These are phyloP conservation scores for Taeniopygia guttata DNA, from an alignment of 2,797 vertebrate species.

Conservation along the genomic window DNA sequence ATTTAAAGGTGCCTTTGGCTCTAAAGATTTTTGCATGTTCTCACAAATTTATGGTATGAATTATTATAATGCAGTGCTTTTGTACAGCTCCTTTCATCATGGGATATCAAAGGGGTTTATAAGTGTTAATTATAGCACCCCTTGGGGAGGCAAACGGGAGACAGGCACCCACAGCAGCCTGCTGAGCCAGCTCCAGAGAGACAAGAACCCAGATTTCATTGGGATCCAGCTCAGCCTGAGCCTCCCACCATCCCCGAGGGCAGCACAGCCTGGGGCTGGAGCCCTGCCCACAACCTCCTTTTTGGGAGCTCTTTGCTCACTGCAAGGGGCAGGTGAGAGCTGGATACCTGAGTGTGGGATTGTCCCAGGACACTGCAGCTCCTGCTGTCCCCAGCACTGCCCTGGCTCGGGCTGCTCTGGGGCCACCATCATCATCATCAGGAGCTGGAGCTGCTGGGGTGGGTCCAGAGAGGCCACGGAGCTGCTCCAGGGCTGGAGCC, in stretches of 20 bases:
- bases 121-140: conserved; percentile 50
- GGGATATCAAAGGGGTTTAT: conserved; percentile 57
- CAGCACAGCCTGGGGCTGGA: background rate
- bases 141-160: background rate
- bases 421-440: background rate
- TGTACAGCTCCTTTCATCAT: conserved; percentile 54
- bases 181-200: background rate
- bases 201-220: background rate
- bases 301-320: background rate
- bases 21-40: conserved; percentile 53
- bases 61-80: conserved; percentile 41
- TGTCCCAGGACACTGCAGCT: background rate
- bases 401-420: background rate
- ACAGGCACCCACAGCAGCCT: background rate
- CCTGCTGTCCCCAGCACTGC: background rate
- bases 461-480: rapidly evolving
- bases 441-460: rapidly evolving
- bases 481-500: background rate
- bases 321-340: background rate
- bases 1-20: conserved; percentile 63
- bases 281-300: rapidly evolving
- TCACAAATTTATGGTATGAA: conserved; percentile 45
- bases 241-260: no score
- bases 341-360: background rate
- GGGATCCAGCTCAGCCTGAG: background rate